These are phyloP conservation scores for Subacronicta megacephala DNA, from an alignment of 2,888 invertebrate genomes.

Conservation along the genomic window DNA sequence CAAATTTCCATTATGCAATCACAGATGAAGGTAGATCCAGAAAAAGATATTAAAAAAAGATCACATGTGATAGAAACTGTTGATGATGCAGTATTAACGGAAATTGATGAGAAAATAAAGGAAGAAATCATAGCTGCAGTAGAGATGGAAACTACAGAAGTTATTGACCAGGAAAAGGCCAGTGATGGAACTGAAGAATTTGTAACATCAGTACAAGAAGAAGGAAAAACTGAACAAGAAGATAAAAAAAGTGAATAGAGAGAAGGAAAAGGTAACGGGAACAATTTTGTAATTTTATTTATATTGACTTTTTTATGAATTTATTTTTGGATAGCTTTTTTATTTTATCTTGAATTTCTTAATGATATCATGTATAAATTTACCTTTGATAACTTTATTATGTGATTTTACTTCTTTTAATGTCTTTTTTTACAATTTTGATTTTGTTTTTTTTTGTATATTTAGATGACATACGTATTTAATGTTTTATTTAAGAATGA, in stretches of 20 bases:
- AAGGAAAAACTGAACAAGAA: not conserved
- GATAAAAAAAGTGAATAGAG: not conserved
- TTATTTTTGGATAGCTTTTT: too few species aligned
- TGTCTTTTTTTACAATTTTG: not conserved
- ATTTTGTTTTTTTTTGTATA: not conserved
- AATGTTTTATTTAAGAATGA: slow-evolving; percentile 2
- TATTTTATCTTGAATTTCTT: too few species aligned
- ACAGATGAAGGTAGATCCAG: slow-evolving; percentile 4
- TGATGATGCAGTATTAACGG: slow-evolving; percentile 5
- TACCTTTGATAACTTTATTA: not conserved
- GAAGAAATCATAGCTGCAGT: not conserved
- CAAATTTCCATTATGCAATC: slow-evolving; percentile 9
- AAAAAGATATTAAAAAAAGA: too few species aligned
- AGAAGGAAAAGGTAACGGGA: too few species aligned
- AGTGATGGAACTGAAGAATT: not conserved
- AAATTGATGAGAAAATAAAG: slow-evolving; percentile 5
- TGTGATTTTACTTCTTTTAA: not conserved
- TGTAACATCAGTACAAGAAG: not conserved
- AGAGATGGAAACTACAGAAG: not conserved
- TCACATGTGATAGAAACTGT: slow-evolving; percentile 4
- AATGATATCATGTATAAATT: not conserved
- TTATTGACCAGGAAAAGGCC: not conserved
- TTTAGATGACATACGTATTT: not conserved
- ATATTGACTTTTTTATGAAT: too few species aligned
- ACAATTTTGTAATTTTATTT: too few species aligned